Conservation (phyloP, 2,113 vertebrate genomes). For the Garra rufa region DNA sequence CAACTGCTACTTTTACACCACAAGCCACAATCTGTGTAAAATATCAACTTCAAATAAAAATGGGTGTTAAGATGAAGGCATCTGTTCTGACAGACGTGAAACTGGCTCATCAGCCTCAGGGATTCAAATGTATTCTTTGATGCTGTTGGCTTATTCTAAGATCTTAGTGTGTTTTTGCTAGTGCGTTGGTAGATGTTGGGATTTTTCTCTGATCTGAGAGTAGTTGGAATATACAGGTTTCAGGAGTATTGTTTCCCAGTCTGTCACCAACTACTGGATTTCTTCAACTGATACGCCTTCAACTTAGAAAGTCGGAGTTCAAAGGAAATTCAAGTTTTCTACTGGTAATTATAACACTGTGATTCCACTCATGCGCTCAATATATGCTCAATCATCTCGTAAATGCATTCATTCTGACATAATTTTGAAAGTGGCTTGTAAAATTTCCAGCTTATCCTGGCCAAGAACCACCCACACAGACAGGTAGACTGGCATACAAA, state of each 20-base stretch:
- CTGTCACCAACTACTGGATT: not conserved
- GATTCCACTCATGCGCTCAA: not conserved
- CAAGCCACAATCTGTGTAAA: slow-evolving; percentile 11
- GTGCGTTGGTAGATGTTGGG: not conserved
- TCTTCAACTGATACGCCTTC: not conserved
- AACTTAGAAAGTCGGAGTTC: not conserved
- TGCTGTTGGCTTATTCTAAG: slow-evolving; percentile 32
- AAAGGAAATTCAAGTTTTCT: not conserved
- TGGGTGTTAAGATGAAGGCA: slow-evolving; percentile 29
- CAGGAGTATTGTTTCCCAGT: not conserved
- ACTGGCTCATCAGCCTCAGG: slow-evolving; percentile 19
- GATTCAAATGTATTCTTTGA: slow-evolving; percentile 13
- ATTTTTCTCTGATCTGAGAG: slow-evolving; percentile 1
- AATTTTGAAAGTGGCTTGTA: not conserved
- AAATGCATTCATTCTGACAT: not conserved
- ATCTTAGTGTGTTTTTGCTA: slow-evolving; percentile 16
- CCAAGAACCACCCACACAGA: slow-evolving; percentile 14
- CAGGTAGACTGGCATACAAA: not conserved
- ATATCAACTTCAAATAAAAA: slow-evolving; percentile 18
- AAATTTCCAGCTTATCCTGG: not conserved
- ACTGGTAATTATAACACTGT: not conserved
- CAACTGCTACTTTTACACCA: slow-evolving; percentile 17
- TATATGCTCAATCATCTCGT: too few species aligned
- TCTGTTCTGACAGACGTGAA: slow-evolving; percentile 31
- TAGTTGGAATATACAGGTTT: slow-evolving; percentile 3